Base-by-base conservation (phyloP, 2,113 vertebrate genomes). In the Polyodon spathula region DNA sequence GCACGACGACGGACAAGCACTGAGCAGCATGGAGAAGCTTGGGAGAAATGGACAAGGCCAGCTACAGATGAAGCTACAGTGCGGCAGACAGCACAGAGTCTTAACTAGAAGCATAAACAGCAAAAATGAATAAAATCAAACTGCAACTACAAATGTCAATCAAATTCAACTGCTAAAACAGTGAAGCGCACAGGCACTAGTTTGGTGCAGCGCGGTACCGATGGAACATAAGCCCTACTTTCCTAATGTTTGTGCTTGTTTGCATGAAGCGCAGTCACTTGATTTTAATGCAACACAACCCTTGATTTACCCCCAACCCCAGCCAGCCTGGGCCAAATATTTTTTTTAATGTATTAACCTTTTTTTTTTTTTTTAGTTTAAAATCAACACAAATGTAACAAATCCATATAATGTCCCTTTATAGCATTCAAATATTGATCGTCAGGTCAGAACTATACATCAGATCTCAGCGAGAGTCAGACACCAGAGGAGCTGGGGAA, bases 41-140 rank as follows among this genome's bases (percentile, higher is more conserved):
- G 44, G 1, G 2, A 12, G 10, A 4, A 62, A 74, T 69, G 71
- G 66, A 73, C 75, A 69, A 57, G 60, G 42, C 40, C 17, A 9
- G 16, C 50, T 41, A 54, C 48, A 61, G 38, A 37, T 40, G 48
- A 39, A 16, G 46, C 41, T 8, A n/a, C 8, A 11, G 40, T 52
- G 44, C 37, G 56, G 56, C 61, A 41, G 61, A 55, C 43, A 52
- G 60, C 43, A 8, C 42, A 10, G 17, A 11, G 9, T 38, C 27
- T 44, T 38, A 60, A n/a, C 8, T 1, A 9, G 9, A 40, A 46
- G 41, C 41, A 41, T n/a, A 58, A 43, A 53, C 39, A 44, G 40
- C 60, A 62, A 27, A 58, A 16, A 43, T 7, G 44, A 58, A 58
- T n/a, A 39, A 11, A 9, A 10, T 9, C 40, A 58, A 58, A 58